Percentiles rank a stretch among this genome's conserved stretches.
phyloP scores from a whole-genome alignment of 2,113 vertebrate genomes.

The Scytalopus superciliaris region DNA sequence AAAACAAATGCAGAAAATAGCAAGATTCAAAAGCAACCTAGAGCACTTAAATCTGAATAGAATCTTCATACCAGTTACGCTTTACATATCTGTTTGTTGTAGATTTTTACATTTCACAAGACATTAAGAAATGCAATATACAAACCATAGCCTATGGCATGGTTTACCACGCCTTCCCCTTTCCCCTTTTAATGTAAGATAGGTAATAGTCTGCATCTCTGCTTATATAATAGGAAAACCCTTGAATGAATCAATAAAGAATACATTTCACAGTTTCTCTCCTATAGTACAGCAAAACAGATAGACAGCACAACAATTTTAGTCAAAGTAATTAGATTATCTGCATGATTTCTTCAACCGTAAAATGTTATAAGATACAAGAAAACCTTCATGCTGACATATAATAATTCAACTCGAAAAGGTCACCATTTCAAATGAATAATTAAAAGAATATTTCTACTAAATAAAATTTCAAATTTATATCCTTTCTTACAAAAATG shows the following conservation, averaged over 20 bases:
- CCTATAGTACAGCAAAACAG: constrained; percentile 54
- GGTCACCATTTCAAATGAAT: constrained; percentile 51
- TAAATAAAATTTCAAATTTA: not conserved
- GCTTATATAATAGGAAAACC: constrained; percentile 29
- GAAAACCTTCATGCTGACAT: constrained; percentile 33
- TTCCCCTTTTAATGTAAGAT: constrained; percentile 6
- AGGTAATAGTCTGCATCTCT: constrained; percentile 42
- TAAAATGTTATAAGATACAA: constrained; percentile 61
- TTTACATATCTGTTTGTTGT: constrained; percentile 74
- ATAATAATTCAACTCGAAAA: constrained; percentile 61
- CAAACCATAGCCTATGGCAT: constrained; percentile 47
- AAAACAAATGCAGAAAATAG: constrained; percentile 85
- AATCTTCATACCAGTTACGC: constrained; percentile 67
- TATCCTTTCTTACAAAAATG: constrained; percentile 23
- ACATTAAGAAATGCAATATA: constrained; percentile 57
- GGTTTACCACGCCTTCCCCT: constrained; percentile 25
- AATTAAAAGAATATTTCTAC: constrained; percentile 46
- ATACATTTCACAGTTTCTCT: constrained; percentile 23
- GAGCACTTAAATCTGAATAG: constrained; percentile 75
- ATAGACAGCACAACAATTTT: constrained; percentile 57
- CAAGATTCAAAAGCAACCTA: constrained; percentile 76
- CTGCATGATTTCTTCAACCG: constrained; percentile 57
- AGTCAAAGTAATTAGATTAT: constrained; percentile 67
- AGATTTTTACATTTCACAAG: constrained; percentile 72
- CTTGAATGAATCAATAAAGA: constrained; percentile 46